phyloP scores from a whole-genome alignment of 2,113 vertebrate species.

The Paralichthys olivaceus region DNA sequence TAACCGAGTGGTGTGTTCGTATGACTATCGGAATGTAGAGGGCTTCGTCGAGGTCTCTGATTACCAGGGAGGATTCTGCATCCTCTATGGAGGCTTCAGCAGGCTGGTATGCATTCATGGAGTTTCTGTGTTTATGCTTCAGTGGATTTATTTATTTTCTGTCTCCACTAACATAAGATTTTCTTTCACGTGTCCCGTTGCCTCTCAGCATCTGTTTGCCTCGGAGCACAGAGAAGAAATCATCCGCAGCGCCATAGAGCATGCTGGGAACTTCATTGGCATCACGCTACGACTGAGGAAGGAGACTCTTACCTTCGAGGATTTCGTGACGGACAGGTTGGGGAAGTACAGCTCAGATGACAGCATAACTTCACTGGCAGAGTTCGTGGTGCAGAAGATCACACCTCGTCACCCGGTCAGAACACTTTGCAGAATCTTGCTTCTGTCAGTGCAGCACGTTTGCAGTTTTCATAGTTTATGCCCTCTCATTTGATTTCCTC shows the following conservation, averaged over 20 bases:
- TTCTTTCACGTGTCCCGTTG: not conserved
- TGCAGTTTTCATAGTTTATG: not conserved
- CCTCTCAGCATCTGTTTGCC: slow-evolving; percentile 93
- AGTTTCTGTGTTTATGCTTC: not conserved
- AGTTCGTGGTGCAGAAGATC: slow-evolving; percentile 98
- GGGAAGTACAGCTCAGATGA: slow-evolving; percentile 98
- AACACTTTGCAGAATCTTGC: not conserved
- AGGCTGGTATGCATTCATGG: slow-evolving; percentile 86
- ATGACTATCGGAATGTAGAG: slow-evolving; percentile 98
- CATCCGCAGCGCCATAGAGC: slow-evolving; percentile 95
- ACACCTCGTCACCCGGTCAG: slow-evolving; percentile 92
- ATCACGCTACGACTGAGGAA: slow-evolving; percentile 92
- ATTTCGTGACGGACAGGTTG: slow-evolving; percentile 90
- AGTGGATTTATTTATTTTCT: not conserved
- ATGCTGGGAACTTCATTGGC: slow-evolving; percentile 96
- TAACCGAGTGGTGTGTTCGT: slow-evolving; percentile 95
- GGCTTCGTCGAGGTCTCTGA: slow-evolving; percentile 94
- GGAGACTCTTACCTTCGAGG: slow-evolving; percentile 91
- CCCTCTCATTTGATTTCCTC: not conserved
- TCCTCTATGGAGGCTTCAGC: slow-evolving; percentile 96
- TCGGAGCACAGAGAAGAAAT: slow-evolving; percentile 97
- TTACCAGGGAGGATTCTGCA: slow-evolving; percentile 97
- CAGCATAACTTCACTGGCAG: slow-evolving; percentile 95
- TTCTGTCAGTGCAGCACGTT: not conserved
- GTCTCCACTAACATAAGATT: not conserved